Evolutionary conservation across 2,888 invertebrate species (phyloP).

Genomic region (Drosophila recens): DNA sequence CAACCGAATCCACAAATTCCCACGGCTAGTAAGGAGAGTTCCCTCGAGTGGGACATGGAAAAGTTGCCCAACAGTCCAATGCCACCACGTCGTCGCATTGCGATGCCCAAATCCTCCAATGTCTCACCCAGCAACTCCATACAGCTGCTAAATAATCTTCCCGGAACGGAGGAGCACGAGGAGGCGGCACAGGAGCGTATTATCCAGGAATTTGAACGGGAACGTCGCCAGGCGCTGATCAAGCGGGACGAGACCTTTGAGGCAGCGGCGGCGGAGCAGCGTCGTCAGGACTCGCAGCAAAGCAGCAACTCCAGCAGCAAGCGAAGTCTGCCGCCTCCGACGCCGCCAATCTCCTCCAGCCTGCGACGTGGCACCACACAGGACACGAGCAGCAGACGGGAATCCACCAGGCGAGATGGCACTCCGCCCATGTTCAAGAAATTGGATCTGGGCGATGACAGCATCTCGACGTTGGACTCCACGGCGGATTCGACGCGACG

Average conservation of each 20-base stretch:
- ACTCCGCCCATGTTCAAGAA: slow-evolving; percentile 81
- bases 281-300: slow-evolving; percentile 52
- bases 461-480: slow-evolving; percentile 53
- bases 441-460: slow-evolving; percentile 67
- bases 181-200: slow-evolving; percentile 68
- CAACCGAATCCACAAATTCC: slow-evolving; percentile 10
- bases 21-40: slow-evolving; percentile 56
- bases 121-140: slow-evolving; percentile 68
- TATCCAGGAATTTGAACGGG: slow-evolving; percentile 82
- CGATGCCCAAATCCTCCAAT: slow-evolving; percentile 38
- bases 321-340: slow-evolving; percentile 66
- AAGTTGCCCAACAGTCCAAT: slow-evolving; percentile 80
- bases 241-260: slow-evolving; percentile 82
- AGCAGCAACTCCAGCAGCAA: slow-evolving; percentile 68
- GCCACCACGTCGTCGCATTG: slow-evolving; percentile 62
- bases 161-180: slow-evolving; percentile 46
- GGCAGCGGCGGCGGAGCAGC: slow-evolving; percentile 64
- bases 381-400: slow-evolving; percentile 56
- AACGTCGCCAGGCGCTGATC: slow-evolving; percentile 81
- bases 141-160: slow-evolving; percentile 72
- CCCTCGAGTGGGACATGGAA: slow-evolving; percentile 82
- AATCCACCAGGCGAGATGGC: slow-evolving; percentile 54
- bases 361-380: slow-evolving; percentile 64
- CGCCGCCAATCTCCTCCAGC: slow-evolving; percentile 34
- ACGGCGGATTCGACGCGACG: slow-evolving; percentile 74